Percentiles rank a stretch among this genome's conserved stretches.
phyloP scores from a whole-genome alignment of 2,797 vertebrate genomes.

The Valencia hispanica region DNA sequence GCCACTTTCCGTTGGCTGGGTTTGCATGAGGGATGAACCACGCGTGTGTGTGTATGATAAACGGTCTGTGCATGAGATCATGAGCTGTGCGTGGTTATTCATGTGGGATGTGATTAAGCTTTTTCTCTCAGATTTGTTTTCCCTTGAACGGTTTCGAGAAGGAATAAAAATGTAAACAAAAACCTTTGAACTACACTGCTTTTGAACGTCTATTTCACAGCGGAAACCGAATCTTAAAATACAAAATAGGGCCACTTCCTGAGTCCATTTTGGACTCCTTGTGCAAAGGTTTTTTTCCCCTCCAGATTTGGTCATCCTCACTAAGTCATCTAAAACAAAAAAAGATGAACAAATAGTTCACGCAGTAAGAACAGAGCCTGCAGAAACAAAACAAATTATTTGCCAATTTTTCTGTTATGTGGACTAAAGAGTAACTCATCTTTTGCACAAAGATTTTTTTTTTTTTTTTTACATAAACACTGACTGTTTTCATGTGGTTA shows the following conservation, averaged over 20 bases:
- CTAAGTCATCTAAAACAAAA: neutral
- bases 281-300: neutral
- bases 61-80: constrained; percentile 55
- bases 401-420: neutral
- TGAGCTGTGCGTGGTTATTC: constrained; percentile 43
- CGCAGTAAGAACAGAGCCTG: neutral
- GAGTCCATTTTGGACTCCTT: neutral
- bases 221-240: neutral
- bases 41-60: constrained; percentile 55
- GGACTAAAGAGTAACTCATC: neutral
- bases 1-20: constrained; percentile 77
- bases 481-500: too few relatives aligned
- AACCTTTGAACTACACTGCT: neutral
- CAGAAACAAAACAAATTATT: neutral
- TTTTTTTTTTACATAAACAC: too few relatives aligned
- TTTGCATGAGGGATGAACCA: constrained; percentile 48
- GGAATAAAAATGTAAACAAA: neutral
- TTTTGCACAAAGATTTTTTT: too few relatives aligned
- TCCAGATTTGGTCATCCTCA: constrained; percentile 31
- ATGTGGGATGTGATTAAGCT: constrained; percentile 49
- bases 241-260: constrained; percentile 1
- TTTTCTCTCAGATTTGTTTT: constrained; percentile 28
- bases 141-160: constrained; percentile 17
- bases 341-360: neutral
- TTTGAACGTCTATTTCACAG: constrained; percentile 1